Base-by-base conservation (phyloP, 2,888 invertebrate species). In the Lithosia quadra region DNA sequence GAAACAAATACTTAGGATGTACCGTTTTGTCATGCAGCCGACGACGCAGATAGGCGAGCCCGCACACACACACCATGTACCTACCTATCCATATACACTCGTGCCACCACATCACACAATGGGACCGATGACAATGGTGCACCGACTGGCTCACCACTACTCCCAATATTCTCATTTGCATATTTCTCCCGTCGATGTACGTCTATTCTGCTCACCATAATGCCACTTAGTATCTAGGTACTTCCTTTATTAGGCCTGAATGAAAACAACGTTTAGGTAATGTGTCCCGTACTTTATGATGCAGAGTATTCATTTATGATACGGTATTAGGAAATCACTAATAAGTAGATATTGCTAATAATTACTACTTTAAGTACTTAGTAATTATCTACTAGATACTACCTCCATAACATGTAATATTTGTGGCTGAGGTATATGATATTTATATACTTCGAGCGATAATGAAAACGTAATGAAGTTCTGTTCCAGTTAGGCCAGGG, bases 151-250 rank as follows among this genome's bases (percentile, higher is more conserved):
- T 81, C 84, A 84, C 83, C 85, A 86, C 86, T 90, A 89, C 91
- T 89, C 86, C 88, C 89, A 90, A 91, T 92, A 91, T 88, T 88
- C 88, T 91, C 90, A 93, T 94, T 93, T 93, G 88, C 93, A 94
- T 94, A 89, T 86, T 85, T 85, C 84, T 85, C 85, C 85, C 72
- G 82, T 81, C 83, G 77, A 84, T 84, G 80, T 86, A 83, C 70
- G 63, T 77, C 80, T 77, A 84, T 82, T 79, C 82, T 73, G 75
- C 84, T 81, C 80, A 77, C 84, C 8, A 85, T 86, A n/a, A 86
- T 84, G 84, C 80, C 86, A 85, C 88, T 86, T 86, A 86, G 83
- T 85, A 53, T 8, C n/a, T 53, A 33, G 2, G 13, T 56, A 22
- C 5, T 0, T 56, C 78, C 70, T 73, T 76, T 73, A 72, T 79